Percentiles rank a stretch among this genome's conserved stretches.
Conservation (phyloP, 2,113 vertebrate species). For the Ochotona princeps region DNA sequence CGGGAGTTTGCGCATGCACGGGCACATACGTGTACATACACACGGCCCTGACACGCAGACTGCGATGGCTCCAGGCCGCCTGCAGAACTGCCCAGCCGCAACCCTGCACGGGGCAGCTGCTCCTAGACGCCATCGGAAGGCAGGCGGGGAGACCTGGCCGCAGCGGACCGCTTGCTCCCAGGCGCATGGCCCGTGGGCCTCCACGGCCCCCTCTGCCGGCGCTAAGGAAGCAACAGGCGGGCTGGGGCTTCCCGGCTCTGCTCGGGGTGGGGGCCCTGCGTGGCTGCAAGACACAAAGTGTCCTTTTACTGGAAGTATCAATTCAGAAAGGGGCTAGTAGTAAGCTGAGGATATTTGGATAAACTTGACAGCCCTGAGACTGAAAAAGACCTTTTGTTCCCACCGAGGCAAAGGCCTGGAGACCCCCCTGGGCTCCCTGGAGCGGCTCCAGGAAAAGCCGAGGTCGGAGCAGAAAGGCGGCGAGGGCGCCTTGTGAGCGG, state of each 20-base stretch:
- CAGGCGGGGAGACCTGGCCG: too few relatives aligned
- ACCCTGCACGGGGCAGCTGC: too few relatives aligned
- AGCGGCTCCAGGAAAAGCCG: conserved; percentile 85
- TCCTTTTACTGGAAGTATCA: conserved; percentile 76
- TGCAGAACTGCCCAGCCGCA: too few relatives aligned
- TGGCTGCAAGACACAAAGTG: conserved; percentile 82
- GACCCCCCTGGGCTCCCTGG: conserved; percentile 84
- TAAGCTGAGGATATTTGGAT: conserved; percentile 90
- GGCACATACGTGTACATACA: too few relatives aligned
- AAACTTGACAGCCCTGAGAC: conserved; percentile 85
- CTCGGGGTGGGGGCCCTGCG: neutral
- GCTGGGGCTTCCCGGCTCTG: neutral
- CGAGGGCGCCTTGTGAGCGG: conserved; percentile 83
- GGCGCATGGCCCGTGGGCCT: too few relatives aligned
- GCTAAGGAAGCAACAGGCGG: neutral
- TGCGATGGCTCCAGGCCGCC: too few relatives aligned
- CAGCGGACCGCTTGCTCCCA: too few relatives aligned
- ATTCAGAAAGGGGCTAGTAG: conserved; percentile 82
- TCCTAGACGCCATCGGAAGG: too few relatives aligned
- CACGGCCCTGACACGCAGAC: too few relatives aligned
- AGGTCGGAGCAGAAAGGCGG: conserved; percentile 76
- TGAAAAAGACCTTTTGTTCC: conserved; percentile 90
- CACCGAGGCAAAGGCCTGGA: conserved; percentile 76
- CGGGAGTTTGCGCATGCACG: accelerated
- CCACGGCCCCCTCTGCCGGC: too few relatives aligned